phyloP scores from a whole-genome alignment of 30 jellyfish, hydroid and myxozoan species.

The Chrysaora quinquecirrha region DNA sequence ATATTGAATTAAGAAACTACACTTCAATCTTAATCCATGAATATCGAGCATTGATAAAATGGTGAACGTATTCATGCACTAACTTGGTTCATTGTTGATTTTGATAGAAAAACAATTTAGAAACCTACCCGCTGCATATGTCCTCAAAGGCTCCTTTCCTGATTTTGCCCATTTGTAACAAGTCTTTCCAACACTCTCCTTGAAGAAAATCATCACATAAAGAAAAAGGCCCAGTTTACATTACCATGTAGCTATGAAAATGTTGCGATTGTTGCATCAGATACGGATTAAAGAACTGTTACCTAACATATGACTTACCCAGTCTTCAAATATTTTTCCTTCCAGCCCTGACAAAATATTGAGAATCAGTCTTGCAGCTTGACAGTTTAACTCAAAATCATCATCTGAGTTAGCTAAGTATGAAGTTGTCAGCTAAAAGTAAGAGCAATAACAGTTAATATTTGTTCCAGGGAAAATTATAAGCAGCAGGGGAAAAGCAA shows the following conservation, averaged over 20 bases:
- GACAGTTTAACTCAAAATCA: conserved; percentile 86
- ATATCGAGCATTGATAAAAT: too few relatives aligned
- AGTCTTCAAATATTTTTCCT: conserved; percentile 76
- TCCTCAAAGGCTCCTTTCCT: conserved; percentile 88
- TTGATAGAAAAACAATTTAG: neutral
- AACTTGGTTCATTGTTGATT: too few relatives aligned
- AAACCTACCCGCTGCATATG: conserved; percentile 89
- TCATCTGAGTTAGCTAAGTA: conserved; percentile 74
- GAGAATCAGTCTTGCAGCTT: conserved; percentile 74
- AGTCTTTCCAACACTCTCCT: conserved; percentile 76
- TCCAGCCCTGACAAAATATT: conserved; percentile 74
- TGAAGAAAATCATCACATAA: neutral
- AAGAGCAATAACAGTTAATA: neutral
- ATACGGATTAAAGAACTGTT: neutral
- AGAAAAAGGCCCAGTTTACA: neutral
- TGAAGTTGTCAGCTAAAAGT: conserved; percentile 64
- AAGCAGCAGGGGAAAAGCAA: too few relatives aligned
- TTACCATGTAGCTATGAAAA: too few relatives aligned
- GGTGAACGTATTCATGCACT: too few relatives aligned
- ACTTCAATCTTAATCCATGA: too few relatives aligned
- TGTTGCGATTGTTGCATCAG: neutral
- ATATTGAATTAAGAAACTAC: too few relatives aligned
- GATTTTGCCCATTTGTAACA: conserved; percentile 79
- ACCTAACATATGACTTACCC: too few relatives aligned
- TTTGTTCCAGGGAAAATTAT: too few relatives aligned